Evolutionary conservation across 2,113 vertebrate genomes (phyloP).

Genomic region (Callospermophilus lateralis): DNA sequence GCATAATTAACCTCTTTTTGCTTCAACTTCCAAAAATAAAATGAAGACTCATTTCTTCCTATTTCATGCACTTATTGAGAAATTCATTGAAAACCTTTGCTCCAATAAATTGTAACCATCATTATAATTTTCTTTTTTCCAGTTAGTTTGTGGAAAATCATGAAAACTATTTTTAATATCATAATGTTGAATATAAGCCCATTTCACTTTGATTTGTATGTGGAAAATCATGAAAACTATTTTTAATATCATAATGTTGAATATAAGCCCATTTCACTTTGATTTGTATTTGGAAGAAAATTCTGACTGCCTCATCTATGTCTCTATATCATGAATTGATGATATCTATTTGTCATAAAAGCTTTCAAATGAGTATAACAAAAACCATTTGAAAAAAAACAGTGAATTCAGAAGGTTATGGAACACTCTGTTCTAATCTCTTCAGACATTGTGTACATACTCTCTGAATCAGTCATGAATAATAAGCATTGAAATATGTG

Average conservation of each 20-base stretch:
- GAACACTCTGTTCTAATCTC: background rate
- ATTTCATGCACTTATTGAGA: background rate
- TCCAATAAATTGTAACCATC: background rate
- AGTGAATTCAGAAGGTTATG: background rate
- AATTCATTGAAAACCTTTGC: background rate
- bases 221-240: constrained; percentile 34
- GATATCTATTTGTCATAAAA: constrained; percentile 35
- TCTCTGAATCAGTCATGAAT: background rate
- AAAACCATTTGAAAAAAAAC: background rate
- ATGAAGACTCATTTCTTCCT: background rate
- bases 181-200: background rate
- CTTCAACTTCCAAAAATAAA: background rate
- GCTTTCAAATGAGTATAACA: constrained; percentile 20
- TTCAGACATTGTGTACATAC: background rate
- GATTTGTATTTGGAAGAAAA: constrained; percentile 26
- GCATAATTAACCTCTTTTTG: background rate
- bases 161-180: constrained; percentile 32
- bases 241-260: constrained; percentile 12
- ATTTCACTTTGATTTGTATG: background rate
- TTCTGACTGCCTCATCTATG: constrained; percentile 4
- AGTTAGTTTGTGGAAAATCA: background rate
- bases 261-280: background rate
- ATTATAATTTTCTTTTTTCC: background rate
- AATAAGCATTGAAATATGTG: background rate
- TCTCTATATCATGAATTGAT: background rate